Conservation (phyloP, 2,113 vertebrate genomes). For the Ivindomyrus marchei region DNA sequence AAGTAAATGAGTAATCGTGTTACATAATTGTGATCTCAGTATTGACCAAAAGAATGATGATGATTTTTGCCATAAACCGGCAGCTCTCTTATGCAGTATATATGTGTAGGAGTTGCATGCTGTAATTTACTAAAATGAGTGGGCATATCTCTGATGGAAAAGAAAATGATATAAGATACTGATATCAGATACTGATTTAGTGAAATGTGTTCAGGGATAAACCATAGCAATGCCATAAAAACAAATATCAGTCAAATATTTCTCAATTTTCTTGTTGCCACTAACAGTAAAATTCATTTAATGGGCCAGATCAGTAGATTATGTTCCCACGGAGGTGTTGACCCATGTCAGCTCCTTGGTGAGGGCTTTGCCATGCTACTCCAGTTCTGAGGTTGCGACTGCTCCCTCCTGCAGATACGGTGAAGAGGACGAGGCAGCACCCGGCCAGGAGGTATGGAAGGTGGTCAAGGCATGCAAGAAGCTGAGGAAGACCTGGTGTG, state of each 20-base stretch:
- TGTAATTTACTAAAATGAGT: neutral
- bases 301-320: neutral
- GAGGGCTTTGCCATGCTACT: neutral
- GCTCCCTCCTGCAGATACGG: slow-evolving; percentile 68
- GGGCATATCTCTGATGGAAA: neutral
- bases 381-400: neutral
- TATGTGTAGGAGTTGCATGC: neutral
- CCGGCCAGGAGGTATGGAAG: slow-evolving; percentile 60
- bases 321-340: neutral
- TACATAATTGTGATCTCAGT: neutral
- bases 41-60: neutral
- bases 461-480: slow-evolving; percentile 59
- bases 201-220: neutral
- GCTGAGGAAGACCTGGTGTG: slow-evolving; percentile 66
- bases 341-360: neutral
- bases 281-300: neutral
- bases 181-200: neutral
- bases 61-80: neutral
- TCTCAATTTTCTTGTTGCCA: neutral
- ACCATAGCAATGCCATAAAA: neutral
- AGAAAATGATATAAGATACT: neutral
- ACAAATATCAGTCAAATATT: neutral
- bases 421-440: slow-evolving; percentile 43
- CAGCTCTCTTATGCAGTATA: neutral
- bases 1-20: neutral